These are phyloP conservation scores for Yponomeuta evonymella DNA, from an alignment of 2,888 invertebrate species.

Conservation along the genomic window DNA sequence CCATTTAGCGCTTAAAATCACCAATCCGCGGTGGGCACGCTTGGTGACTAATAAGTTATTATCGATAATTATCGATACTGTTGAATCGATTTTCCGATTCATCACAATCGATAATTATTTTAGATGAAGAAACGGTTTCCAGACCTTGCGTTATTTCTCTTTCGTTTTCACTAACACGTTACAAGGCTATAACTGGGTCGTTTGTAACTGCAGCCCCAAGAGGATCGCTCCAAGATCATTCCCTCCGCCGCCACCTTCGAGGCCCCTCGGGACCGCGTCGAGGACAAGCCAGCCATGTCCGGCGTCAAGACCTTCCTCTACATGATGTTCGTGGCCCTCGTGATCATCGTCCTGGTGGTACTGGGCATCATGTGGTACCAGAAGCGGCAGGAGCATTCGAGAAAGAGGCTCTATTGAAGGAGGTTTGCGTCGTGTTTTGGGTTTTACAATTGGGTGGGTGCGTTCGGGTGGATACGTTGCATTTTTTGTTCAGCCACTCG, in stretches of 20 bases:
- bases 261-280: constrained; percentile 92
- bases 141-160: too few species aligned
- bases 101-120: too few species aligned
- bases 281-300: constrained; percentile 93
- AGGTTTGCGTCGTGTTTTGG: neutral
- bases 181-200: neutral
- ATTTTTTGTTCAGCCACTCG: neutral
- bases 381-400: constrained; percentile 90
- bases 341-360: constrained; percentile 87
- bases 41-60: too few species aligned
- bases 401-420: constrained; percentile 84
- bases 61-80: too few species aligned
- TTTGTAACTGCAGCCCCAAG: constrained; percentile 34
- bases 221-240: constrained; percentile 88
- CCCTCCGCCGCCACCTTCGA: constrained; percentile 94
- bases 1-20: too few species aligned
- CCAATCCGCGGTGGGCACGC: too few species aligned
- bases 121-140: too few species aligned
- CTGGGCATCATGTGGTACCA: constrained; percentile 95
- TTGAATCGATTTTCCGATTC: too few species aligned
- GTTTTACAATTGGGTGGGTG: neutral
- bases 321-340: constrained; percentile 89
- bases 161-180: neutral
- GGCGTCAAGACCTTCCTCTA: constrained; percentile 94
- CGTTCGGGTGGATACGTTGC: neutral